Evolutionary conservation across 2,888 invertebrate genomes (phyloP).

Genomic region (Acrobasis suavella): DNA sequence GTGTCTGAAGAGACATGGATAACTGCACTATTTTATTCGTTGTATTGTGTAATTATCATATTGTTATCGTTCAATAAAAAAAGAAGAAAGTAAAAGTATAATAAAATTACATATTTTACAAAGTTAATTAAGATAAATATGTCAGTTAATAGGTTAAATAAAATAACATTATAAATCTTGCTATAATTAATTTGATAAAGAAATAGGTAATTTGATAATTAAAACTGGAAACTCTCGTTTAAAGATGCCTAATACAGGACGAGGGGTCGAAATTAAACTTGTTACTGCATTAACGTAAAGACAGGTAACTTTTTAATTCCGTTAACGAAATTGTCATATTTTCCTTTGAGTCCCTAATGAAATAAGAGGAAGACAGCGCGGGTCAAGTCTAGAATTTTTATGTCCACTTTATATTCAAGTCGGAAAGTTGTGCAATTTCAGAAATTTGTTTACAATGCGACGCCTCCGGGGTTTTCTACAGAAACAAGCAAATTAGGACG

Average conservation of each 20-base stretch:
- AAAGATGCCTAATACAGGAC: constrained; percentile 51
- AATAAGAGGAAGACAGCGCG: constrained; percentile 56
- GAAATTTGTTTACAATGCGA: constrained; percentile 50
- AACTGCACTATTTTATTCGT: no score
- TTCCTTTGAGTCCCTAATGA: constrained; percentile 68
- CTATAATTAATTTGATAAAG: constrained; percentile 5
- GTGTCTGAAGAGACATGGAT: no score
- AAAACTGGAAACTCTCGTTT: constrained; percentile 47
- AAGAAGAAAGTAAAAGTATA: no score
- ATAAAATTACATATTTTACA: no score
- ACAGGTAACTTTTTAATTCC: constrained; percentile 76
- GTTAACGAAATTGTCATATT: constrained; percentile 73
- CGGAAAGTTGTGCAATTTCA: constrained; percentile 47
- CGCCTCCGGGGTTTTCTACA: constrained; percentile 43
- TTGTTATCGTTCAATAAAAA: no score
- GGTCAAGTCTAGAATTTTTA: constrained; percentile 62
- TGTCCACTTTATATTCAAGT: constrained; percentile 55
- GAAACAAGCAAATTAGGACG: no score
- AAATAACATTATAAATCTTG: no score
- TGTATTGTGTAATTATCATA: no score
- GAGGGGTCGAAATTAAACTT: constrained; percentile 67
- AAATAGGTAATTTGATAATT: constrained; percentile 50
- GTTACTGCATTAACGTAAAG: constrained; percentile 66
- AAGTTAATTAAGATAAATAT: no score
- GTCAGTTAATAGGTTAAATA: no score